Conservation (phyloP, 1,140 invertebrate species). For the Medauroidea extradentata region DNA sequence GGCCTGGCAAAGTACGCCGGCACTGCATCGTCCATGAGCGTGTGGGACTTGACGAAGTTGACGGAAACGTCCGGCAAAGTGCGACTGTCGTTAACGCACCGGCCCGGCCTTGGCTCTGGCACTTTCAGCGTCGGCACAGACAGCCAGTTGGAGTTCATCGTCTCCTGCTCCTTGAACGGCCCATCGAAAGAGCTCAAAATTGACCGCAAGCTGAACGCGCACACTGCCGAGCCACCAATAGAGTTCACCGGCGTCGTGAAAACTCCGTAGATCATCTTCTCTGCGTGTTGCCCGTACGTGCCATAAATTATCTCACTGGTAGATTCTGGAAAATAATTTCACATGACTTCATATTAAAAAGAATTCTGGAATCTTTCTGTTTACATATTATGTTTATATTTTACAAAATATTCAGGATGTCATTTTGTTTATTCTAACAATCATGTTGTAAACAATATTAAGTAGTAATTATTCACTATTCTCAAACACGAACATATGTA, state of each 20-base stretch:
- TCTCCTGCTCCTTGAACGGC: conserved; percentile 86
- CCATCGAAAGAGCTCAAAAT: conserved; percentile 87
- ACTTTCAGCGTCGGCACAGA: conserved; percentile 61
- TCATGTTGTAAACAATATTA: too few species aligned
- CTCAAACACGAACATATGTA: too few species aligned
- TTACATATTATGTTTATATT: too few species aligned
- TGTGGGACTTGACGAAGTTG: conserved; percentile 95
- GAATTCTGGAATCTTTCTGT: too few species aligned
- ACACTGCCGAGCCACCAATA: conserved; percentile 93
- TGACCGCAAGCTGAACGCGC: conserved; percentile 87
- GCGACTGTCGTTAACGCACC: conserved; percentile 88
- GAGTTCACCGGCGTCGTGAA: conserved; percentile 94
- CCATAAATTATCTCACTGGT: conserved; percentile 70
- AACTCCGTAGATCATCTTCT: conserved; percentile 86
- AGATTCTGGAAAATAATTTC: conserved; percentile 58
- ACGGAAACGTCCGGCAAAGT: conserved; percentile 80
- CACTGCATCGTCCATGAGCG: conserved; percentile 91
- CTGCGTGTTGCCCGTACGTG: conserved; percentile 57
- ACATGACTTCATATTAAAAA: too few species aligned
- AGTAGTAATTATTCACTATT: too few species aligned
- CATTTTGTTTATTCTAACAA: too few species aligned
- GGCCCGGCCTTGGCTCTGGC: conserved; percentile 75
- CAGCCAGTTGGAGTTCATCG: conserved; percentile 72
- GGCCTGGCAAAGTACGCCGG: conserved; percentile 66
- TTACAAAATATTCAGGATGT: too few species aligned